phyloP scores from a whole-genome alignment of 2,888 invertebrate species.

The Drosophila setosimentum region DNA sequence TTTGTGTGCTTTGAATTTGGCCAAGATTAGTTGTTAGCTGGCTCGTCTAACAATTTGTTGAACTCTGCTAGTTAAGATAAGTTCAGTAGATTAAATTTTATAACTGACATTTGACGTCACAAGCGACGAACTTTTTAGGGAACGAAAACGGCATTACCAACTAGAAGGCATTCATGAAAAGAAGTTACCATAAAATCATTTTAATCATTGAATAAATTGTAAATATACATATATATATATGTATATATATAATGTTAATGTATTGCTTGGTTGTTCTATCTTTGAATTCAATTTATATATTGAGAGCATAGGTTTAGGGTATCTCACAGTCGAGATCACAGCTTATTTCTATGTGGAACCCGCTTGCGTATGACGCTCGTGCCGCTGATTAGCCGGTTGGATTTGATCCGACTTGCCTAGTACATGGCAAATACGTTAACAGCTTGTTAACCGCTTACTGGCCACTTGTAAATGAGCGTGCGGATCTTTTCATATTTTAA shows the following conservation, averaged over 20 bases:
- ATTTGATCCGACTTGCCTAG: conserved; percentile 21
- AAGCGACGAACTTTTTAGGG: conserved; percentile 17
- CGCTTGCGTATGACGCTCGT: conserved; percentile 50
- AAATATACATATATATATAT: background rate
- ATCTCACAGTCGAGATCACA: background rate
- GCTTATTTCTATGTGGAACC: background rate
- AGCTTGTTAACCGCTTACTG: conserved; percentile 35
- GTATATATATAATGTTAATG: background rate
- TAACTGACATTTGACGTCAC: conserved; percentile 51
- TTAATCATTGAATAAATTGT: background rate
- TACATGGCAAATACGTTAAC: conserved; percentile 33
- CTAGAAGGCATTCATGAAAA: background rate
- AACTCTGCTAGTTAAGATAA: conserved; percentile 28
- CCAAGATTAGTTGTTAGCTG: conserved; percentile 21
- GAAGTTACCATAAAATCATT: background rate
- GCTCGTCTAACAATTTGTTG: conserved; percentile 26
- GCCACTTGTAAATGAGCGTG: conserved; percentile 18
- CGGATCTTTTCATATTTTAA: conserved; percentile 44
- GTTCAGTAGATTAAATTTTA: conserved; percentile 22
- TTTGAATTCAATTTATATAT: no score
- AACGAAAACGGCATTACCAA: background rate
- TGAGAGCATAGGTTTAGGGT: background rate
- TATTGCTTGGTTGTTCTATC: background rate
- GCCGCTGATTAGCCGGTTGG: conserved; percentile 56
- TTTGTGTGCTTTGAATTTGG: conserved; percentile 20